A percentile compares a stretch with the other conserved stretches of the same genome.
phyloP scores from a whole-genome alignment of 1,140 invertebrate genomes.

The Anadara kagoshimensis region DNA sequence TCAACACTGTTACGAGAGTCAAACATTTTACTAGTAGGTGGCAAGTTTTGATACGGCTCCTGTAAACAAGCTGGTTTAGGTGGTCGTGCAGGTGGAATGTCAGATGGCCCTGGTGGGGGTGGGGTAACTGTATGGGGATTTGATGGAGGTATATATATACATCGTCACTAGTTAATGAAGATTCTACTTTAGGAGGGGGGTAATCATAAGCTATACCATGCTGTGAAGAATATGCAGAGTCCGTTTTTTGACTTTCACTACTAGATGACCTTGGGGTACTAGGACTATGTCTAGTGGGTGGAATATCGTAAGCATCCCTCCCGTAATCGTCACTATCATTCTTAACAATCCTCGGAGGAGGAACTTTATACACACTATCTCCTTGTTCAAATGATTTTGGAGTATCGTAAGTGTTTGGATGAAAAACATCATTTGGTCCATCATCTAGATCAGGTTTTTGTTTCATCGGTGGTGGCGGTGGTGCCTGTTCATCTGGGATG shows the following conservation, averaged over 20 bases:
- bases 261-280: conserved; percentile 51
- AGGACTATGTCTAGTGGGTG: conserved; percentile 40
- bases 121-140: conserved; percentile 7
- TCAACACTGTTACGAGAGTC: conserved; percentile 24
- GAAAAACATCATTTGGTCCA: conserved; percentile 48
- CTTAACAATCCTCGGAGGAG: conserved; percentile 29
- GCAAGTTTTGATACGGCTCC: conserved; percentile 63
- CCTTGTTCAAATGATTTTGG: conserved; percentile 23
- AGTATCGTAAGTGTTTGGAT: conserved; percentile 42
- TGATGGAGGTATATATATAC: conserved; percentile 54
- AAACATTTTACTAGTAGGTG: conserved; percentile 49
- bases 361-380: conserved; percentile 47
- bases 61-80: conserved; percentile 40
- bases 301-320: conserved; percentile 49
- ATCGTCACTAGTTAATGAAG: conserved; percentile 31
- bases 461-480: conserved; percentile 50
- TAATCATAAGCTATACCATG: conserved; percentile 46
- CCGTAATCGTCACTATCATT: conserved; percentile 11
- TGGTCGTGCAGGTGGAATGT: conserved; percentile 46
- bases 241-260: conserved; percentile 52
- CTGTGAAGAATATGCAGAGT: conserved; percentile 50
- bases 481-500: conserved; percentile 62
- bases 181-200: conserved; percentile 37
- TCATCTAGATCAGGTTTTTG: conserved; percentile 15
- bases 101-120: conserved; percentile 27